A percentile compares a stretch with the other conserved stretches of the same genome.
Conservation (phyloP, 2,888 invertebrate genomes). For the Oscheius sp. region DNA sequence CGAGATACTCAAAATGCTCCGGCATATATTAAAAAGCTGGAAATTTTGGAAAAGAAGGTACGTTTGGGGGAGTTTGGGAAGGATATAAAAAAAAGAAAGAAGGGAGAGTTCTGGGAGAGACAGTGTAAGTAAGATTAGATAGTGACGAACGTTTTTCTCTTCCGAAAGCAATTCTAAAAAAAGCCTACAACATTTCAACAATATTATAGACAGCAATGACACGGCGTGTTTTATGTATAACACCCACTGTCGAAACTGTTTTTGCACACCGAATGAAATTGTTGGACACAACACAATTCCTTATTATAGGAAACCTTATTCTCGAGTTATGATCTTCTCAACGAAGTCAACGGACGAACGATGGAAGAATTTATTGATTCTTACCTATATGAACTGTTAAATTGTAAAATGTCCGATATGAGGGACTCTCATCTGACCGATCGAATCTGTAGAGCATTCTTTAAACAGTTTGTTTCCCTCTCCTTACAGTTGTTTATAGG, state of each 20-base stretch:
- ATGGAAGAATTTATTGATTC: neutral
- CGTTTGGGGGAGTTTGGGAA: neutral
- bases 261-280: too few relatives aligned
- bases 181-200: too few relatives aligned
- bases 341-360: neutral
- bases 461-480: slow-evolving; percentile 8
- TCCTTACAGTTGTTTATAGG: neutral
- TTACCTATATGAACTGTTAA: neutral
- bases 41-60: neutral
- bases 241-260: too few relatives aligned
- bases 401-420: neutral
- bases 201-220: too few relatives aligned
- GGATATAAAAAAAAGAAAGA: neutral
- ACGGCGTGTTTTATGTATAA: too few relatives aligned
- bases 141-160: neutral
- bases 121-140: neutral
- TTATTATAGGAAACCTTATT: slow-evolving; percentile 15
- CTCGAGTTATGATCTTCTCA: slow-evolving; percentile 4
- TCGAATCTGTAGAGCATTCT: slow-evolving; percentile 6
- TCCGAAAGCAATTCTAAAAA: neutral
- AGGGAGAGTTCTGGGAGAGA: neutral
- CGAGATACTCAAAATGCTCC: neutral
- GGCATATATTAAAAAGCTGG: neutral
- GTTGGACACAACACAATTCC: too few relatives aligned
- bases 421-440: neutral